Conservation (phyloP, 2,797 vertebrate species). For the Cercopithecus petaurista region DNA sequence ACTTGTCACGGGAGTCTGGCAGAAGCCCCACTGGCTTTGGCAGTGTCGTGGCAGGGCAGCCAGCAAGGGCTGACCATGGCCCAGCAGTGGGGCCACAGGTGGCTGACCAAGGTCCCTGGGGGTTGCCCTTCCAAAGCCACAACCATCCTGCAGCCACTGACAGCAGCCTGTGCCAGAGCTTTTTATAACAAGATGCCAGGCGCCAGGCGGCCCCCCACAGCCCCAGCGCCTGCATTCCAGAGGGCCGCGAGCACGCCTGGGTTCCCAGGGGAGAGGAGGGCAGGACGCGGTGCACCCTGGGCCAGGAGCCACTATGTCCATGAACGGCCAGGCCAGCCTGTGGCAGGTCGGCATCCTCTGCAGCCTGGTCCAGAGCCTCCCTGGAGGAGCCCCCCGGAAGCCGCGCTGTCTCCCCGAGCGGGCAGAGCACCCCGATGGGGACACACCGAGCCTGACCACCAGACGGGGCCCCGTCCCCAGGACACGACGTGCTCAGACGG, state of each 20-base stretch:
- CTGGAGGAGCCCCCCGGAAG: background rate
- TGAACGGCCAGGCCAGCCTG: background rate
- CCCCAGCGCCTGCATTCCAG: constrained; percentile 51
- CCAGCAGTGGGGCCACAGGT: background rate
- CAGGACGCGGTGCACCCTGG: background rate
- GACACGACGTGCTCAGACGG: background rate
- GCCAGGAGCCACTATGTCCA: background rate
- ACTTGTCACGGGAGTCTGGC: fast-evolving
- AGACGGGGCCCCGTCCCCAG: background rate
- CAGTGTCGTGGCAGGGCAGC: background rate
- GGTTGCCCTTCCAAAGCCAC: constrained; percentile 50
- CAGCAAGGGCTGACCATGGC: background rate
- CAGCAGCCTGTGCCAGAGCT: background rate
- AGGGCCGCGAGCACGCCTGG: background rate
- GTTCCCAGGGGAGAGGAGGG: background rate
- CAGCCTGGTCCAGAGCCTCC: background rate
- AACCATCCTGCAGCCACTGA: background rate
- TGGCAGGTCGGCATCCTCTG: background rate
- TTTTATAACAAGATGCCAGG: constrained; percentile 50
- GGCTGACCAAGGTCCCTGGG: background rate
- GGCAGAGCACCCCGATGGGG: fast-evolving
- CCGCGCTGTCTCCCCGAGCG: background rate
- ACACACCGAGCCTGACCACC: background rate
- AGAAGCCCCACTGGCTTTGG: background rate
- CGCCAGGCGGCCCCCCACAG: constrained; percentile 58